Conservation (phyloP, 2,113 vertebrate genomes). For the Neodontobutis hainanensis region DNA sequence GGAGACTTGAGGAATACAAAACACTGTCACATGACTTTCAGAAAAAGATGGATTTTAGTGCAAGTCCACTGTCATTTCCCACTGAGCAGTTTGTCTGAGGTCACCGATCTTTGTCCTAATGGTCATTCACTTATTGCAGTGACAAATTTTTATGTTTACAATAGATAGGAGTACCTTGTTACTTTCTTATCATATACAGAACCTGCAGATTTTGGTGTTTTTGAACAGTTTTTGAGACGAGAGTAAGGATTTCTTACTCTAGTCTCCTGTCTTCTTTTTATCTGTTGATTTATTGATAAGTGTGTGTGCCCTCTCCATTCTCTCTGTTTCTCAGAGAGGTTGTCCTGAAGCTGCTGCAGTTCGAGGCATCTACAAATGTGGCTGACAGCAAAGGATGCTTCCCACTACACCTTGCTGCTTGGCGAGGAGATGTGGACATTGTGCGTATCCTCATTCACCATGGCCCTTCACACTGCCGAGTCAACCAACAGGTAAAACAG, state of each 20-base stretch:
- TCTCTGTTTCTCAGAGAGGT: constrained; percentile 82
- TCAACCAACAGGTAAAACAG: constrained; percentile 90
- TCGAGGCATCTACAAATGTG: constrained; percentile 92
- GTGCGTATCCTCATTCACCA: constrained; percentile 96
- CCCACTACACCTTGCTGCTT: constrained; percentile 95
- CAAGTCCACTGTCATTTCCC: too few species aligned
- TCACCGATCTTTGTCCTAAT: neutral
- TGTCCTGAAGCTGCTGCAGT: constrained; percentile 95
- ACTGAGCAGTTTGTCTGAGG: too few species aligned
- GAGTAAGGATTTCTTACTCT: too few species aligned
- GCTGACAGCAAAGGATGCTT: constrained; percentile 97
- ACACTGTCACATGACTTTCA: constrained; percentile 5
- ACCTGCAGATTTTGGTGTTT: neutral
- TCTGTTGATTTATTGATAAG: constrained; percentile 13
- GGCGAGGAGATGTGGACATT: constrained; percentile 96
- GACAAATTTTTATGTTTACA: neutral
- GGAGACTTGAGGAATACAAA: constrained; percentile 18
- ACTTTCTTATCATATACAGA: neutral
- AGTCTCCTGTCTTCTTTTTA: neutral
- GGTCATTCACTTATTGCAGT: neutral
- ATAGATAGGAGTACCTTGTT: neutral
- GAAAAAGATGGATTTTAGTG: constrained; percentile 7
- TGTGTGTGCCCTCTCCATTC: neutral
- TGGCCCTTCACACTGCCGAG: constrained; percentile 90
- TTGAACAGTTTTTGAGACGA: too few species aligned